These are phyloP conservation scores for Morpho helenor DNA, from an alignment of 2,888 invertebrate genomes.

Conservation along the genomic window DNA sequence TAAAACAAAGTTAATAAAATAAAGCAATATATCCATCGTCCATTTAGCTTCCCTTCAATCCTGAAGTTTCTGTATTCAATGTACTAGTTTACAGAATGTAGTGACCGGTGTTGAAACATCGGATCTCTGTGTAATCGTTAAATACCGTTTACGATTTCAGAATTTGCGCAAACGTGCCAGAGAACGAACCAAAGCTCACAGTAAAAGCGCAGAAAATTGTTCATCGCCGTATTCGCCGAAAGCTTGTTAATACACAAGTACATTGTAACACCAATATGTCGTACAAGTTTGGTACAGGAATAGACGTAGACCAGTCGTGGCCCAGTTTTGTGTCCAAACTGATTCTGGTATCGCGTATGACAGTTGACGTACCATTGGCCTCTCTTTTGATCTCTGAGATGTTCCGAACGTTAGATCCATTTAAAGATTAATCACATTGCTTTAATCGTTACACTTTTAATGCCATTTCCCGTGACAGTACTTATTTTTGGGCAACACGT, in stretches of 20 bases:
- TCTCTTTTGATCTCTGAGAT: slow-evolving; percentile 59
- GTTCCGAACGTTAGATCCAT: slow-evolving; percentile 29
- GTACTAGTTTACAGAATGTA: not conserved
- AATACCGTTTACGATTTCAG: slow-evolving; percentile 48
- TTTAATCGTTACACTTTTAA: slow-evolving; percentile 40
- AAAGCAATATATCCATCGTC: slow-evolving; percentile 5
- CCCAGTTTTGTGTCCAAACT: slow-evolving; percentile 58
- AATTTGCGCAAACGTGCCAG: slow-evolving; percentile 41
- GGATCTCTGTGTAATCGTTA: slow-evolving; percentile 35
- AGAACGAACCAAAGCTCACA: slow-evolving; percentile 32
- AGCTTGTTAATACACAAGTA: slow-evolving; percentile 40
- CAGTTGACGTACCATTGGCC: slow-evolving; percentile 46
- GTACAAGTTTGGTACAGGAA: slow-evolving; percentile 54
- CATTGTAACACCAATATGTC: slow-evolving; percentile 62
- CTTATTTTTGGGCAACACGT: slow-evolving; percentile 57
- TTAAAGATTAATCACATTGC: slow-evolving; percentile 34
- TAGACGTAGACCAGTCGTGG: slow-evolving; percentile 59
- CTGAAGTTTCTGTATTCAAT: not conserved
- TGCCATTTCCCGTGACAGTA: slow-evolving; percentile 40
- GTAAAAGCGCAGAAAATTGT: slow-evolving; percentile 39
- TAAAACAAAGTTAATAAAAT: no score
- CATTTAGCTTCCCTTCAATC: slow-evolving; percentile 3
- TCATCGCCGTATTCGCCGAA: slow-evolving; percentile 33
- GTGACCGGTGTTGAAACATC: slow-evolving; percentile 9
- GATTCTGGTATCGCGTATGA: slow-evolving; percentile 45